A percentile compares a stretch with the other conserved stretches of the same genome.
phyloP scores from a whole-genome alignment of 2,888 invertebrate species.

The Conus canariensis region DNA sequence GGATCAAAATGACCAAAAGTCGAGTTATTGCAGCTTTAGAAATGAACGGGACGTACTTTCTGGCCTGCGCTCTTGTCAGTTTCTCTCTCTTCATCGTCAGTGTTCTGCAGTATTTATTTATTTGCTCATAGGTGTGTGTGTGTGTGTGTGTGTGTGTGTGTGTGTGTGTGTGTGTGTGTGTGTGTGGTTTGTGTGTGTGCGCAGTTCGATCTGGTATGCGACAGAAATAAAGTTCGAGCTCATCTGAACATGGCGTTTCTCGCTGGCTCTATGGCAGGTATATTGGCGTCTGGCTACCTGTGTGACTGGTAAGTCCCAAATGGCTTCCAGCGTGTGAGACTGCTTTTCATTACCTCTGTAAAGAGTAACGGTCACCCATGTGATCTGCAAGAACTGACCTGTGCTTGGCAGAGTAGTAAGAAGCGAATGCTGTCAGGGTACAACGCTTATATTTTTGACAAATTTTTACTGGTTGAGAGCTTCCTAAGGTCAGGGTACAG shows the following conservation, averaged over 20 bases:
- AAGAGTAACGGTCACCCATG: too few relatives aligned
- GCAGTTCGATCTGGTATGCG: slow-evolving; percentile 9
- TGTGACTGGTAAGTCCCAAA: neutral
- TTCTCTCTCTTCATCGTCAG: too few relatives aligned
- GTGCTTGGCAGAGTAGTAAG: too few relatives aligned
- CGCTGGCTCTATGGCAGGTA: neutral
- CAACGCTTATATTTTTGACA: too few relatives aligned
- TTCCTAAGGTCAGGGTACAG: too few relatives aligned
- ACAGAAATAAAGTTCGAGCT: neutral
- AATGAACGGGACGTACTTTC: too few relatives aligned
- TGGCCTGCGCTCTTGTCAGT: too few relatives aligned
- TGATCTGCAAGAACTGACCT: too few relatives aligned
- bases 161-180: slow-evolving; percentile 17
- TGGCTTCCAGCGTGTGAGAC: neutral
- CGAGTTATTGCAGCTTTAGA: too few relatives aligned
- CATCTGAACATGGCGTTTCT: neutral
- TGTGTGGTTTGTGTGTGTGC: slow-evolving; percentile 2
- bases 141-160: slow-evolving; percentile 15
- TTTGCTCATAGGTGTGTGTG: neutral
- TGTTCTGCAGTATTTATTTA: neutral
- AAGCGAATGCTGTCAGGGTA: too few relatives aligned
- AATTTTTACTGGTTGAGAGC: too few relatives aligned
- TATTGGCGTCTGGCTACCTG: neutral
- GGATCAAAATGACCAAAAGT: too few relatives aligned
- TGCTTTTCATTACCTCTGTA: neutral